These are phyloP conservation scores for Sesia bembeciformis DNA, from an alignment of 2,888 invertebrate genomes.

Conservation along the genomic window DNA sequence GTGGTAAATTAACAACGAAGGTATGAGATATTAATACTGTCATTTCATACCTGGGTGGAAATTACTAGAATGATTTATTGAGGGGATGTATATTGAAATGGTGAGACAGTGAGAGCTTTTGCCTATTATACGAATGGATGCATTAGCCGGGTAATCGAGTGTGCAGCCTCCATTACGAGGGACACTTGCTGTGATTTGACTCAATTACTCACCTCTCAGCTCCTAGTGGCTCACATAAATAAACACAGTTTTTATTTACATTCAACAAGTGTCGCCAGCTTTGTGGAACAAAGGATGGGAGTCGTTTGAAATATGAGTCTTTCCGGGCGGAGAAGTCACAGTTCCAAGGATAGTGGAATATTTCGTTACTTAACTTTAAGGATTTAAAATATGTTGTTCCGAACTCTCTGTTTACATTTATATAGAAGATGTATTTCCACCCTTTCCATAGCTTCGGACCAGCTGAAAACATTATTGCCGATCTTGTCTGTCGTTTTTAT, in stretches of 20 bases:
- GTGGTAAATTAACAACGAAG: no score
- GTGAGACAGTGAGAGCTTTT: slow-evolving; percentile 28
- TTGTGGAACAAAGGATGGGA: slow-evolving; percentile 3
- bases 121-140: slow-evolving; percentile 38
- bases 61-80: background rate
- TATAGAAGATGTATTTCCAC: no score
- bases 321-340: no score
- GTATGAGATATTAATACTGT: no score
- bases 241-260: slow-evolving; percentile 11
- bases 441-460: no score
- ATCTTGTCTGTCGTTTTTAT: no score
- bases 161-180: slow-evolving; percentile 23
- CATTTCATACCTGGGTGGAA: background rate
- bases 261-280: slow-evolving; percentile 13
- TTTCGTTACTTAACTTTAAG: no score
- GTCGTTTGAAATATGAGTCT: background rate
- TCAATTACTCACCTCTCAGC: slow-evolving; percentile 14
- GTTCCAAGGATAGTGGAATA: no score
- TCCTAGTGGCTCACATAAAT: slow-evolving; percentile 6
- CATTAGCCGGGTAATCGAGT: slow-evolving; percentile 34
- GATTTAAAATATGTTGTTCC: no score
- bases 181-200: slow-evolving; percentile 22
- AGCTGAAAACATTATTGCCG: no score
- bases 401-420: no score
- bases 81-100: slow-evolving; percentile 19